Conservation (phyloP, 2,888 invertebrate species). For the Serrognathus titanus region DNA sequence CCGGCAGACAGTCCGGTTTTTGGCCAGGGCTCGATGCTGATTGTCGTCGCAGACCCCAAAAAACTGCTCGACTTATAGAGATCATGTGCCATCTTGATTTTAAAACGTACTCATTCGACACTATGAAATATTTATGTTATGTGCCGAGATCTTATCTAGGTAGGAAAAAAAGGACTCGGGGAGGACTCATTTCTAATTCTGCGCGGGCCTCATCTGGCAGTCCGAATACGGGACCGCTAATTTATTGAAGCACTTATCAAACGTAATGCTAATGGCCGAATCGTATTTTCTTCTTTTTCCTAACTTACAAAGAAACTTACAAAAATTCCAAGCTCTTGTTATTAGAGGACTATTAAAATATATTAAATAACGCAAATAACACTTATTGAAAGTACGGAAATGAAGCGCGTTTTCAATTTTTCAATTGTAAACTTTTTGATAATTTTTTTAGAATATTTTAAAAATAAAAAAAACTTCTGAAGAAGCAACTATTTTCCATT, state of each 20-base stretch:
- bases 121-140: constrained; percentile 32
- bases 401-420: too few species aligned
- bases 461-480: too few species aligned
- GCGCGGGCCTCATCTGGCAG: constrained; percentile 13
- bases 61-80: constrained; percentile 31
- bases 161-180: constrained; percentile 17
- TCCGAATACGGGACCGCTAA: background rate
- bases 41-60: constrained; percentile 20
- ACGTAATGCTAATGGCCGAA: too few species aligned
- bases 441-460: too few species aligned
- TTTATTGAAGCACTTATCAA: background rate
- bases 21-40: constrained; percentile 20
- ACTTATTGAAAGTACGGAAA: too few species aligned
- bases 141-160: constrained; percentile 25
- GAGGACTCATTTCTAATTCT: constrained; percentile 21
- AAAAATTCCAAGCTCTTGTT: too few species aligned
- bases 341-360: too few species aligned
- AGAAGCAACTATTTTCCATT: too few species aligned
- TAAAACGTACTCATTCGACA: constrained; percentile 20
- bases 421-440: too few species aligned
- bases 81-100: constrained; percentile 25
- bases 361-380: too few species aligned
- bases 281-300: too few species aligned
- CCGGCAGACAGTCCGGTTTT: constrained; percentile 37
- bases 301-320: too few species aligned